Evolutionary conservation across 2,888 invertebrate genomes (phyloP), one percentile per base, ranked within the genome.

Genomic region (Trichacis sp.): DNA sequence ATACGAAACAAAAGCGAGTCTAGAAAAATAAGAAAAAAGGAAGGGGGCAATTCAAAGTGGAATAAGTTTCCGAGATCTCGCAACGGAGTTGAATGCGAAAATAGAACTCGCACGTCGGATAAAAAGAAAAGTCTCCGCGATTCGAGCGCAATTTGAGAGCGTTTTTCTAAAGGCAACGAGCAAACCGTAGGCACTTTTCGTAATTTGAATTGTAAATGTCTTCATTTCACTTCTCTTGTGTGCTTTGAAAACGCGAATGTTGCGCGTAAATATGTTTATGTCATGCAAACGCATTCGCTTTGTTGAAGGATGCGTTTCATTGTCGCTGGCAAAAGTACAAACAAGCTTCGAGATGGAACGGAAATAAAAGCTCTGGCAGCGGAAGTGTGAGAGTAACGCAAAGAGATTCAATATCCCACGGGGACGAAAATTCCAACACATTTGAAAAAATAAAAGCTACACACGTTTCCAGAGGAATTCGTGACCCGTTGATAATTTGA

Each of bases 371-470:
- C 64, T 48, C 48, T 59, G 48, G 60, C 49, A 24, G 48, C 53
- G 64, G 64, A 64, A 60, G 64, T 60, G 64, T 45, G 43, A 49
- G 45, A 46, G 52, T 52, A 52, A 60, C 51, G 54, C 45, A 42
- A 47, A 33, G 51, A 57, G 61, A 61, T 65, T 60, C 53, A 53
- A 60, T 56, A 58, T 64, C 59, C n/a, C n/a, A n/a, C n/a, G n/a
- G n/a, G n/a, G n/a, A n/a, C n/a, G n/a, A n/a, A n/a, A n/a, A n/a
- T n/a, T n/a, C n/a, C n/a, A n/a, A n/a, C n/a, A n/a, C n/a, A n/a
- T n/a, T n/a, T n/a, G n/a, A n/a, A n/a, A n/a, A 12, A 49, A 36
- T 53, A 33, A 56, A 24, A 24, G n/a, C n/a, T n/a, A n/a, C n/a
- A n/a, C n/a, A n/a, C n/a, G n/a, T n/a, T n/a, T n/a, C n/a, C n/a